A percentile compares a stretch with the other conserved stretches of the same genome.
These are phyloP conservation scores for Trichogramma evanescens DNA, from an alignment of 2,888 invertebrate species.

Conservation along the genomic window DNA sequence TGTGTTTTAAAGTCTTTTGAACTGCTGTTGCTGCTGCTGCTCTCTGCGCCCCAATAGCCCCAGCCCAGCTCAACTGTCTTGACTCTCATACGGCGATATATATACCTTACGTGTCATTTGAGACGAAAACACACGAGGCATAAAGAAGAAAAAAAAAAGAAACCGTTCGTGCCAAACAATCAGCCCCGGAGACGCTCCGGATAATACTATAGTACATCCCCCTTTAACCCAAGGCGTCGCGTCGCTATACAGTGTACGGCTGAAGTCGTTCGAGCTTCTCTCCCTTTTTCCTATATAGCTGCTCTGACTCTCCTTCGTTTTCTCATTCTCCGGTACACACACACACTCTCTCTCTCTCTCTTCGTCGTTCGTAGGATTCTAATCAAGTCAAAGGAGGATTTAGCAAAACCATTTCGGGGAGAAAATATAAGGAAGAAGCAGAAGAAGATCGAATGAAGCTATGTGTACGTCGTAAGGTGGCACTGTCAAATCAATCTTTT, in stretches of 20 bases:
- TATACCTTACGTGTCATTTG: constrained; percentile 11
- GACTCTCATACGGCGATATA: constrained; percentile 9
- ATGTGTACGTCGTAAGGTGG: constrained; percentile 22
- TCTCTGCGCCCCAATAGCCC: not conserved
- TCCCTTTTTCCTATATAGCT: no score
- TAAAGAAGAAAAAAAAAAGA: not conserved
- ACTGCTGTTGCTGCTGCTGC: not conserved
- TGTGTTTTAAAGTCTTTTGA: no score
- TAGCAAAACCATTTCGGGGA: constrained; percentile 18
- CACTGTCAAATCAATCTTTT: constrained; percentile 32
- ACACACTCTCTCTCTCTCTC: not conserved
- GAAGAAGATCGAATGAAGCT: constrained; percentile 28
- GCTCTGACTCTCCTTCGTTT: no score
- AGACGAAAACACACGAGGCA: constrained; percentile 8
- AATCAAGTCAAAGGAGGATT: constrained; percentile 25
- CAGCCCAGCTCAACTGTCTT: not conserved
- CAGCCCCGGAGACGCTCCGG: not conserved
- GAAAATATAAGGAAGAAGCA: not conserved
- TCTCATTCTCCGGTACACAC: no score
- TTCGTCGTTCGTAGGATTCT: constrained; percentile 13
- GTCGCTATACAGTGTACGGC: no score
- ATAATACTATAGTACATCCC: no score
- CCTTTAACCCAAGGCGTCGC: no score
- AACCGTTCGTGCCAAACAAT: constrained; percentile 8
- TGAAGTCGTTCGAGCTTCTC: no score